Evolutionary conservation across 2,888 invertebrate genomes (phyloP).

Genomic region (Perithous albicinctus): DNA sequence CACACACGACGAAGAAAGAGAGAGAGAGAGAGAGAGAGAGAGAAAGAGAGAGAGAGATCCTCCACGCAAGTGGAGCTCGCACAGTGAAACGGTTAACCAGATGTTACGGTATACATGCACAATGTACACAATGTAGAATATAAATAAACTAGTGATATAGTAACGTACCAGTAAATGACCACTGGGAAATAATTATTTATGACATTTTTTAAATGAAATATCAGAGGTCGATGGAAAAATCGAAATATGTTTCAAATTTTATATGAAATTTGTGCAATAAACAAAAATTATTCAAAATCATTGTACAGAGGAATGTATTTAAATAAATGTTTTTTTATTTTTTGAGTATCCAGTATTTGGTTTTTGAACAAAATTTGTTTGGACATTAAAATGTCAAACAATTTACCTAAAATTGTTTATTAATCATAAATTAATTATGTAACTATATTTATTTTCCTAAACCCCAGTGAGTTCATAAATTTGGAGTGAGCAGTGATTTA

Average conservation of each 20-base stretch:
- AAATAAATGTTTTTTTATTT: too few species aligned
- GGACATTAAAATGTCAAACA: too few species aligned
- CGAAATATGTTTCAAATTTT: too few species aligned
- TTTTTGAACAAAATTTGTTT: too few species aligned
- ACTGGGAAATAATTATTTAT: too few species aligned
- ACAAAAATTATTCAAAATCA: neutral
- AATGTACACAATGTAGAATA: constrained; percentile 11
- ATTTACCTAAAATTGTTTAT: too few species aligned
- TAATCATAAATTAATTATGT: neutral
- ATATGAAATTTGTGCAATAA: neutral
- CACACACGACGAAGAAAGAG: constrained; percentile 38
- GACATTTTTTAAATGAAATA: too few species aligned
- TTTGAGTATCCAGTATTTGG: too few species aligned
- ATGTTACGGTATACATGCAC: constrained; percentile 48
- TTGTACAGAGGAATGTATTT: too few species aligned
- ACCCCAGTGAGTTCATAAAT: neutral
- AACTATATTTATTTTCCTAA: neutral
- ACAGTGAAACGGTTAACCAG: constrained; percentile 64
- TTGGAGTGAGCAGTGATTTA: neutral
- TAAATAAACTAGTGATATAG: neutral
- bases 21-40: too few species aligned
- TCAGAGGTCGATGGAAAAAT: too few species aligned
- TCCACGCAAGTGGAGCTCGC: constrained; percentile 48
- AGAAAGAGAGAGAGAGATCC: too few species aligned
- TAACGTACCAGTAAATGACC: neutral